Evolutionary conservation across 2,888 invertebrate genomes (phyloP).

Genomic region (Ditula angustiorana): DNA sequence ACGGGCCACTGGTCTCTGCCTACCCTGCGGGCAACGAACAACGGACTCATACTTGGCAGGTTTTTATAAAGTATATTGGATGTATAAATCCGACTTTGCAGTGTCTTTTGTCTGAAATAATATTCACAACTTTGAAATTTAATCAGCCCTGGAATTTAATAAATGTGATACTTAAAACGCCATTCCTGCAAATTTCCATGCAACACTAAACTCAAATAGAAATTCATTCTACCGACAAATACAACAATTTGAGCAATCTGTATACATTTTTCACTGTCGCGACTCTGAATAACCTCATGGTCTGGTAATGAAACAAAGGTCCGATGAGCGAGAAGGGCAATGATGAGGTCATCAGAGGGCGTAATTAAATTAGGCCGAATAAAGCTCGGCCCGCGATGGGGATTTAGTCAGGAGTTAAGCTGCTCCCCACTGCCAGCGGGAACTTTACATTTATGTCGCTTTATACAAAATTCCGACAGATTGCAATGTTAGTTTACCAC

Average conservation of each 20-base stretch:
- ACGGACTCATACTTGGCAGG: too few relatives aligned
- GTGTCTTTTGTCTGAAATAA: too few relatives aligned
- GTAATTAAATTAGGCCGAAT: slow-evolving; percentile 71
- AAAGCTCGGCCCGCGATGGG: slow-evolving; percentile 54
- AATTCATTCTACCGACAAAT: slow-evolving; percentile 28
- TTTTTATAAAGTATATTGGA: too few relatives aligned
- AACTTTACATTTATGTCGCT: background rate
- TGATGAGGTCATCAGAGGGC: slow-evolving; percentile 69
- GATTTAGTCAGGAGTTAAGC: slow-evolving; percentile 50
- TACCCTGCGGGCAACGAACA: too few relatives aligned
- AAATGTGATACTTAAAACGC: background rate
- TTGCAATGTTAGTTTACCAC: background rate
- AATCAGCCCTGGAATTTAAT: background rate
- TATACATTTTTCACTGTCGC: slow-evolving; percentile 60
- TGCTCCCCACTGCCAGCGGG: slow-evolving; percentile 38
- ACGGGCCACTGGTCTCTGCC: too few relatives aligned
- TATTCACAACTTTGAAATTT: background rate
- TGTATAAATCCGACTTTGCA: too few relatives aligned
- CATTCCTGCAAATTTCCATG: slow-evolving; percentile 20
- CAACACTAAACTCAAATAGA: slow-evolving; percentile 33
- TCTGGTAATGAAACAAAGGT: slow-evolving; percentile 62
- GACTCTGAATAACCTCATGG: slow-evolving; percentile 48
- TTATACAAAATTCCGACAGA: background rate
- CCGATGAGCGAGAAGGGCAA: slow-evolving; percentile 56
- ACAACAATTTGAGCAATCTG: slow-evolving; percentile 44